Evolutionary conservation across 2,113 vertebrate species (phyloP), one percentile per base, ranked within the genome.

Genomic region (Stomatorhinus ivindoensis): DNA sequence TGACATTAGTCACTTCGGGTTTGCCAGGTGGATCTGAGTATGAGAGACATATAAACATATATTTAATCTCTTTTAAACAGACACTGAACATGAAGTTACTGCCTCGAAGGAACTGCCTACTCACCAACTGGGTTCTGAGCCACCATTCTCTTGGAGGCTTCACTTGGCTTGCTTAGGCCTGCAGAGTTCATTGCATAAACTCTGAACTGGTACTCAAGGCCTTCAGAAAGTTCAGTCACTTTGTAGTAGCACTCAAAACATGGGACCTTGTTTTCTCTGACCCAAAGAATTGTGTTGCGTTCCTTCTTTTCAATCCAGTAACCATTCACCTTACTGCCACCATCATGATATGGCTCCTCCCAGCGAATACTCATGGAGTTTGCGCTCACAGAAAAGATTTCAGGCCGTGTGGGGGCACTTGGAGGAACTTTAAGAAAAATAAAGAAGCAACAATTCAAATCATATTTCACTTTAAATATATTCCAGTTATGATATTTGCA

Each of bases 271-370:
- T 99, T 99, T 92, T 99, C 98, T 90, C 98, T 99, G 91, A 98
- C 96, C 98, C 98, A 99, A 83, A 99, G 96, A 90, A 99, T 99
- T 85, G 97, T 98, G 93, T 99, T 99, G 24, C 98, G 97, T 91
- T 99, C 98, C 92, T 99, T 99, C 96, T 97, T 99, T 94, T 99
- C 98, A 91, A 99, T 97, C 98, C 98, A 99, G 89, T 99, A 99
- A 83, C 98, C 98, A 47, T 96, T 96, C 90, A 99, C 95, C 94
- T 98, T 99, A 95, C 98, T 99, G 90, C 98, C 98, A 58, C 98
- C 98, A 87, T 99, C 98, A 89, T 99, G 95, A 92, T 97, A 99
- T 3, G 98, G 98, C 88, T 99, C 98, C 89, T 99, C 98, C 98
- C 98, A 99, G 48, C 96, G 97, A 91, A 99, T 95, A 44, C 96